Evolutionary conservation across 2,113 vertebrate species (phyloP), one percentile per base, ranked within the genome.

Genomic region (Heteronetta atricapilla): DNA sequence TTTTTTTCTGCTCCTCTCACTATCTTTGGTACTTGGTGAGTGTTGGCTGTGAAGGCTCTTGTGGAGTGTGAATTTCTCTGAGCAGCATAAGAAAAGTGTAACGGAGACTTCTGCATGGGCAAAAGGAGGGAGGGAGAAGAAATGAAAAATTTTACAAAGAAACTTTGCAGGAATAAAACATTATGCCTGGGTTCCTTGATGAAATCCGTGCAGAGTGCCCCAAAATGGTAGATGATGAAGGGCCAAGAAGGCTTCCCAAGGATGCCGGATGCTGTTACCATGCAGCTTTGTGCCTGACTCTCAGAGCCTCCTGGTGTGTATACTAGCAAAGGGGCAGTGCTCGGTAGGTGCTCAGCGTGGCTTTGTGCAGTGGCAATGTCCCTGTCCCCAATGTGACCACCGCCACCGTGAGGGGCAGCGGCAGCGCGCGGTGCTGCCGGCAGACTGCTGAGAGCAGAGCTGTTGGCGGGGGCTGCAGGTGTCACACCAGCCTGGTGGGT

Each of bases 271-370:
- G 12, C 48, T 31, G 44, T 53, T 29, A 10, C 15, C 48, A 1
- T 9, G 6, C 4, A 8, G 33, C 19, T 44, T 34, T 63, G 25
- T 13, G 29, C 20, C 46, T 18, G 4, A 3, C 26, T 40, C 44
- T 33, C 22, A 3, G 42, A 36, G 31, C 34, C 67, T 50, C 44
- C n/a, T 17, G 31, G 20, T 36, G 48, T 11, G 19, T 52, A 38
- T 8, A 23, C 36, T 12, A 10, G 53, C 20, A 44, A 29, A 10
- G 31, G 23, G 34, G 34, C 16, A 25, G 23, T 20, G 11, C 50
- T 2, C 2, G 8, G 38, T 2, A 11, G 28, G 6, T 15, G 5
- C 46, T 19, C 16, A 2, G 8, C 0, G 31, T 16, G 44, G 6
- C 14, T 68, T 59, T 77, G 63, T 20, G 29, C 25, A 3, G 53